Evolutionary conservation across 2,797 vertebrate species (phyloP).

Genomic region (Channallabes apus): DNA sequence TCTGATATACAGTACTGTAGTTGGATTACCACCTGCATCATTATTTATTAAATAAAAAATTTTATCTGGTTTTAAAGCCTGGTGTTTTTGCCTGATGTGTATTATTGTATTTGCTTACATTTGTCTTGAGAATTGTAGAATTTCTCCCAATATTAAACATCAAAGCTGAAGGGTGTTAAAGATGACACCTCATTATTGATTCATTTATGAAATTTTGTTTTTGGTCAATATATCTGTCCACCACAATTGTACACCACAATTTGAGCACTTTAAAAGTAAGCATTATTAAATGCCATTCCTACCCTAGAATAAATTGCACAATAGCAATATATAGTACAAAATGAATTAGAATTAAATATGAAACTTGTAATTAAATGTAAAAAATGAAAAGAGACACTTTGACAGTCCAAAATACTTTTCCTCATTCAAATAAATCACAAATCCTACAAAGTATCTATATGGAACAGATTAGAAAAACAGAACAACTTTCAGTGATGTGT

Average conservation of each 20-base stretch:
- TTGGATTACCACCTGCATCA: too few species aligned
- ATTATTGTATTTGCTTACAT: too few species aligned
- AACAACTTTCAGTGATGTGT: slow-evolving; percentile 74
- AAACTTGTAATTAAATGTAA: not conserved
- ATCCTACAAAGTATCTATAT: slow-evolving; percentile 28
- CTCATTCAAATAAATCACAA: not conserved
- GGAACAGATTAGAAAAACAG: slow-evolving; percentile 48
- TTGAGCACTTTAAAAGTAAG: not conserved
- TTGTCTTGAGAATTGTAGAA: too few species aligned
- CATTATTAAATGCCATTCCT: not conserved
- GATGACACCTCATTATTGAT: too few species aligned
- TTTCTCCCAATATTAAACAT: too few species aligned
- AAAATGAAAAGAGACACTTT: not conserved
- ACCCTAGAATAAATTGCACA: not conserved
- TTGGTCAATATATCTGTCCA: too few species aligned
- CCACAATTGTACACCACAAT: not conserved
- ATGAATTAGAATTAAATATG: slow-evolving; percentile 57
- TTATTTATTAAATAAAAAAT: too few species aligned
- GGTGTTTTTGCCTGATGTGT: too few species aligned
- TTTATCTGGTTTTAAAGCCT: too few species aligned
- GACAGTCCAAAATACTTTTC: not conserved
- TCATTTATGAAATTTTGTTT: too few species aligned
- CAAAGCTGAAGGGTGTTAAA: too few species aligned
- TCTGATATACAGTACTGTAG: too few species aligned
- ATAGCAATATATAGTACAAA: slow-evolving; percentile 61